Evolutionary conservation across 2,888 invertebrate species (phyloP).

Genomic region (Plebejus melissa): DNA sequence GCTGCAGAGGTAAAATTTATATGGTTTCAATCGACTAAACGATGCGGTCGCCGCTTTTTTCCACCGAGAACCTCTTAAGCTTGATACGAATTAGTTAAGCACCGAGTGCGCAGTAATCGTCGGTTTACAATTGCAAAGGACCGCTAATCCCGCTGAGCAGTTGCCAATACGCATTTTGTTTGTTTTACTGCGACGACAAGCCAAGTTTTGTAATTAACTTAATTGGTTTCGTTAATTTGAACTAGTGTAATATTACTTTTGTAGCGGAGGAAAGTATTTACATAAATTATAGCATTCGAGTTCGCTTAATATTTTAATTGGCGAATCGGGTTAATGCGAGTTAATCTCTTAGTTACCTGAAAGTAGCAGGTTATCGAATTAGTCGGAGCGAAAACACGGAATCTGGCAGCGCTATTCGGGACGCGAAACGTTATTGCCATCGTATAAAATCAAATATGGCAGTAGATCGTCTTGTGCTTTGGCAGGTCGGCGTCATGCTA

Average conservation of each 20-base stretch:
- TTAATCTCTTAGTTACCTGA: neutral
- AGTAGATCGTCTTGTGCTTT: slow-evolving; percentile 26
- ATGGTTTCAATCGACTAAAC: slow-evolving; percentile 55
- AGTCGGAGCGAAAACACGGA: neutral
- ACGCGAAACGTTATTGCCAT: neutral
- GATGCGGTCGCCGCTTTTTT: slow-evolving; percentile 48
- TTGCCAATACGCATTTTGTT: slow-evolving; percentile 58
- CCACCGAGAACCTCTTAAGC: slow-evolving; percentile 52
- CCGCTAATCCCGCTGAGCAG: slow-evolving; percentile 55
- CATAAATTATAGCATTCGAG: slow-evolving; percentile 10
- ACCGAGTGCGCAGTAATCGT: slow-evolving; percentile 59
- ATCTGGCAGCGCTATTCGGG: neutral
- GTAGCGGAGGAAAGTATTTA: slow-evolving; percentile 1
- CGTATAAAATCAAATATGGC: slow-evolving; percentile 10
- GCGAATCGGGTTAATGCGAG: slow-evolving; percentile 8
- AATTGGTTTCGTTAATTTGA: slow-evolving; percentile 25
- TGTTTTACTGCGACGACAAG: slow-evolving; percentile 45
- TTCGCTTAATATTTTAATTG: slow-evolving; percentile 12
- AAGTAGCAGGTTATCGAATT: neutral
- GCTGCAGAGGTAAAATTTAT: slow-evolving; percentile 40
- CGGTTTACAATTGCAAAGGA: slow-evolving; percentile 68
- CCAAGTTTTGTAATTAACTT: slow-evolving; percentile 35
- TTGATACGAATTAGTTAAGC: slow-evolving; percentile 67
- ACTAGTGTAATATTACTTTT: slow-evolving; percentile 17
- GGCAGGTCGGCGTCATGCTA: slow-evolving; percentile 29